phyloP scores from a whole-genome alignment of 2,797 vertebrate species.

The Acanthurus tractus region DNA sequence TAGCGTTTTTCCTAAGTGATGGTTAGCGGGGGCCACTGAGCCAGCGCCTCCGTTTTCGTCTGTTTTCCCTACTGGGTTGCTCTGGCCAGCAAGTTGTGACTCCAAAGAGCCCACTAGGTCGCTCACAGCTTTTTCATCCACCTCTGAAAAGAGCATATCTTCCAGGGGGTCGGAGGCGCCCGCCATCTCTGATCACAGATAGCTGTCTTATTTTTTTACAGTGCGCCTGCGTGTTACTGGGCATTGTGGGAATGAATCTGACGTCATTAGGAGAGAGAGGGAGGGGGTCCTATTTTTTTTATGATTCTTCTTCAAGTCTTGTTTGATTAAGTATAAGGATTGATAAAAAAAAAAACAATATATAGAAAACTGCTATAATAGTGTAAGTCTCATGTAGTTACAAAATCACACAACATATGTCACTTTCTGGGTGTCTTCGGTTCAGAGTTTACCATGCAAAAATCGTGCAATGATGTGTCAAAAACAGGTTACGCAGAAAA shows the following conservation, averaged over 20 bases:
- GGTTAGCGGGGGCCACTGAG: constrained; percentile 82
- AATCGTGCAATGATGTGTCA: too few species aligned
- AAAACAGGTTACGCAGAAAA: not conserved
- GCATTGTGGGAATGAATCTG: constrained; percentile 89
- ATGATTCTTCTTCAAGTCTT: not conserved
- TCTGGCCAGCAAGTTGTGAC: constrained; percentile 88
- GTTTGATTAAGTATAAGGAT: not conserved
- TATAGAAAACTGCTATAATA: too few species aligned
- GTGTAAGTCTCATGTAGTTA: not conserved
- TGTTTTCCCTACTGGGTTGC: constrained; percentile 74
- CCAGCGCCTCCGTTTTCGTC: constrained; percentile 81
- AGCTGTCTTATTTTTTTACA: constrained; percentile 71
- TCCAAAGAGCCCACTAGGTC: constrained; percentile 91
- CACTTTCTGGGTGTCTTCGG: too few species aligned
- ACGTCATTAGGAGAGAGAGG: constrained; percentile 75
- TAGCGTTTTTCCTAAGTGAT: constrained; percentile 86
- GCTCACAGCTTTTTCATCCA: constrained; percentile 92
- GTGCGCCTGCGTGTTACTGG: constrained; percentile 88
- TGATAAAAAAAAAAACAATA: too few species aligned
- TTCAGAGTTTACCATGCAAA: not conserved
- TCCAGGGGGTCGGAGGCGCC: constrained; percentile 88
- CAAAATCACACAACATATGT: not conserved
- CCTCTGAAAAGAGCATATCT: constrained; percentile 92
- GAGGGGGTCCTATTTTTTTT: constrained; percentile 11
- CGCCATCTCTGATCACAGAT: constrained; percentile 87